These are phyloP conservation scores for Philopotamus ludificatus DNA, from an alignment of 1,140 invertebrate species.

Conservation along the genomic window DNA sequence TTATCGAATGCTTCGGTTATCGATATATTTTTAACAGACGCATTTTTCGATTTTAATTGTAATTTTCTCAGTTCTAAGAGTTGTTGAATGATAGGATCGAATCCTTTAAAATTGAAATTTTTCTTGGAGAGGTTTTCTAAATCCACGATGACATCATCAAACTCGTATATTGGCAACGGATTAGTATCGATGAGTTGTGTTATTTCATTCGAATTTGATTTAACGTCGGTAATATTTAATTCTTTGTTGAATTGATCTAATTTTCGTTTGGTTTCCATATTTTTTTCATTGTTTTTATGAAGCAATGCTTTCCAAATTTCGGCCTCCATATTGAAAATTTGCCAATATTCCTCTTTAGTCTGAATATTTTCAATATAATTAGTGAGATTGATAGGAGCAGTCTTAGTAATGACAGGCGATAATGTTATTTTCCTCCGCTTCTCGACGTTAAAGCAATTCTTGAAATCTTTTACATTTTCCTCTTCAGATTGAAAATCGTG, in stretches of 20 bases:
- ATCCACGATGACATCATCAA: slow-evolving; percentile 27
- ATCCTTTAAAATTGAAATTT: slow-evolving; percentile 54
- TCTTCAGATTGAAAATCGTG: slow-evolving; percentile 46
- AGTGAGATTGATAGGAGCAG: not conserved
- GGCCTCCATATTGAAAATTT: slow-evolving; percentile 53
- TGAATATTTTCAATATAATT: slow-evolving; percentile 37
- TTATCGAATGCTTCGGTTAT: slow-evolving; percentile 35
- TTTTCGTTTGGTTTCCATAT: slow-evolving; percentile 52
- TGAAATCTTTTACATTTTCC: slow-evolving; percentile 4
- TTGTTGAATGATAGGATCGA: slow-evolving; percentile 53
- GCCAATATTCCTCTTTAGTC: slow-evolving; percentile 49
- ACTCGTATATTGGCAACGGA: slow-evolving; percentile 20
- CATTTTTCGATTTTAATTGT: slow-evolving; percentile 18
- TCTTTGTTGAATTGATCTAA: slow-evolving; percentile 53
- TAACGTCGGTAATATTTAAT: slow-evolving; percentile 46
- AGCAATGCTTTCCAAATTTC: slow-evolving; percentile 55
- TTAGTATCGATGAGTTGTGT: not conserved
- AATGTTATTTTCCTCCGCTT: slow-evolving; percentile 36
- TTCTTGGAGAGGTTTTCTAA: slow-evolving; percentile 49
- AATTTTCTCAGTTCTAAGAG: slow-evolving; percentile 41
- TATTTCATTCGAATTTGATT: not conserved
- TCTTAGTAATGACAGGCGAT: slow-evolving; percentile 7
- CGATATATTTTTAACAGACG: slow-evolving; percentile 13
- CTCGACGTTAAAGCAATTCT: slow-evolving; percentile 28
- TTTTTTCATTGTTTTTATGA: slow-evolving; percentile 53